Evolutionary conservation across 2,113 vertebrate genomes (phyloP), one percentile per base, ranked within the genome.

Genomic region (Pao palembangensis): DNA sequence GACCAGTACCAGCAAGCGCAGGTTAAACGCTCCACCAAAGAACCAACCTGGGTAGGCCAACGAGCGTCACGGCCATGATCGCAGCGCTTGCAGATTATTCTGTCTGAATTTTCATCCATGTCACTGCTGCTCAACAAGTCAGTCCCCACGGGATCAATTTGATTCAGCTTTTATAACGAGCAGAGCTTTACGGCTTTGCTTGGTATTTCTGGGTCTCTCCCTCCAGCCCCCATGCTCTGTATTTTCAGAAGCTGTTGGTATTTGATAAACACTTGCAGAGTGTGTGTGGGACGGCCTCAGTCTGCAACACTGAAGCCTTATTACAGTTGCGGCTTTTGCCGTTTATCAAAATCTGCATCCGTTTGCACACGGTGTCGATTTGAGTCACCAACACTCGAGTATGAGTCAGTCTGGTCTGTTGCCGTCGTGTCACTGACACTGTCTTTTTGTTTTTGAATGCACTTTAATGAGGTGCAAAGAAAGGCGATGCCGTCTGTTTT

Each of bases 151-250:
- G 70, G 75, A 84, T 84, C 67, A 51, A 66, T 80, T 77, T 61
- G 72, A 79, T 75, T 71, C 70, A 69, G 72, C 63, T 84, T 79
- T 73, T 72, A 50, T 79, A 82, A 86, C 64, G 61, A 49, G 31
- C 53, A n/a, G 58, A n/a, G 69, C 49, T 69, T 41, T 68, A 44
- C 51, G 78, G 58, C 64, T 70, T 66, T 58, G 67, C 73, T 73
- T 69, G 69, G 67, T 78, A 71, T 79, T 79, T 83, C 68, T 83
- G 70, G 73, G 66, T 81, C 61, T 81, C 67, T 75, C 65, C 75
- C 54, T 71, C 51, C 66, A 69, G 75, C 68, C 65, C 65, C 58
- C 61, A 81, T 59, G 65, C 64, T 57, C 64, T 57, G 65, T 44
- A 60, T 65, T 67, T 66, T 62, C 67, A 59, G 69, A 73, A 42